Conservation (phyloP, 92 coral and sea anemone genomes). For the Parazoanthus swiftii region DNA sequence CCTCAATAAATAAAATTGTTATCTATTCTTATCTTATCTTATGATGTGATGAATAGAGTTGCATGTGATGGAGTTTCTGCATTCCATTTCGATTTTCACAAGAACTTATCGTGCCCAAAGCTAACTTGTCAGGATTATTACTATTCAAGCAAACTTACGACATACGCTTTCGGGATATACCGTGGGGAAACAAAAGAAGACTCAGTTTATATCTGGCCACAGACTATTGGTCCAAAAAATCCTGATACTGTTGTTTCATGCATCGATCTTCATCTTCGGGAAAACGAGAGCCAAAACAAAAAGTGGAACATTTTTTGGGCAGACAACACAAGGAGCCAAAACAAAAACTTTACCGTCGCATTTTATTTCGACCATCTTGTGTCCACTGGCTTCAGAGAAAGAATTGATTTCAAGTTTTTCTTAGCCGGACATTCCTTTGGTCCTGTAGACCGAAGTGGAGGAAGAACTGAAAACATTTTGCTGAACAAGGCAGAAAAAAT, state of each 20-base stretch:
- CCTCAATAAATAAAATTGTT: no score
- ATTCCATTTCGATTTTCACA: constrained; percentile 47
- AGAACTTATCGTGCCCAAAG: constrained; percentile 42
- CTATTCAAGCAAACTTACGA: constrained; percentile 27
- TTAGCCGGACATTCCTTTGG: constrained; percentile 43
- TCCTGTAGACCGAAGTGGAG: constrained; percentile 13
- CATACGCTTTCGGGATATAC: constrained; percentile 37
- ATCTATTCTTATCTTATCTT: no score
- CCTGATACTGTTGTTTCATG: constrained; percentile 35
- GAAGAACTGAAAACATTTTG: constrained; percentile 19
- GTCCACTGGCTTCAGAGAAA: constrained; percentile 18
- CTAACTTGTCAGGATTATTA: constrained; percentile 30
- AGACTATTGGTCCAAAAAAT: constrained; percentile 19
- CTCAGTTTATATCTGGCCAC: constrained; percentile 31
- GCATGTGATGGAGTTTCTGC: constrained; percentile 39
- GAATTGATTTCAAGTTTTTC: constrained; percentile 28
- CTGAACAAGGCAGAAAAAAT: constrained; percentile 17
- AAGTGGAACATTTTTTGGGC: constrained; percentile 37
- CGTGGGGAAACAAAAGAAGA: constrained; percentile 34
- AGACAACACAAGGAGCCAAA: constrained; percentile 16
- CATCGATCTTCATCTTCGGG: constrained; percentile 29
- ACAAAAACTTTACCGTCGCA: constrained; percentile 31
- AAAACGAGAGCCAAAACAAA: constrained; percentile 18
- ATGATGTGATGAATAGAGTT: constrained; percentile 8
- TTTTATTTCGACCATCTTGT: constrained; percentile 26